Conservation (phyloP, 2,113 vertebrate genomes). For the Siniperca knerii region DNA sequence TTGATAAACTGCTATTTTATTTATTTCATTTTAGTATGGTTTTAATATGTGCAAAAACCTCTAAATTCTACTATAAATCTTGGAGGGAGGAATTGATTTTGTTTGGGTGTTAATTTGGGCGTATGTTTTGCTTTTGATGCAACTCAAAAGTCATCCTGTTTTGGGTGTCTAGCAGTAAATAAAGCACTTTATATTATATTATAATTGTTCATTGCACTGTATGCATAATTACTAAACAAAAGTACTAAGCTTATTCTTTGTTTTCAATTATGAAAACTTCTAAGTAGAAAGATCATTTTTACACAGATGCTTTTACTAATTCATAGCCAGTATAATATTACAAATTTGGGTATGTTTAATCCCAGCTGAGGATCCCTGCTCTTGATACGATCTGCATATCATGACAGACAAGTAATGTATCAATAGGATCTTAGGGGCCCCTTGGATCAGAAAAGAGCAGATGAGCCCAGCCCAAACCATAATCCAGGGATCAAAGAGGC, state of each 20-base stretch:
- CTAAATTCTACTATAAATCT: too few species aligned
- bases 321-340: slow-evolving; percentile 44
- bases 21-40: neutral
- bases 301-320: slow-evolving; percentile 23
- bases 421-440: slow-evolving; percentile 61
- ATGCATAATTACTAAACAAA: neutral
- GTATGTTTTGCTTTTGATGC: neutral
- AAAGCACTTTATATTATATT: neutral
- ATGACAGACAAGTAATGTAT: slow-evolving; percentile 61
- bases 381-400: slow-evolving; percentile 61
- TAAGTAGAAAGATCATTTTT: slow-evolving; percentile 11
- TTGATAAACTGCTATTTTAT: neutral
- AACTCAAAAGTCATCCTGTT: neutral
- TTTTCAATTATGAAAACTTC: slow-evolving; percentile 16
- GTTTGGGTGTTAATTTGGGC: neutral
- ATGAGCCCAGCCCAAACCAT: slow-evolving; percentile 61
- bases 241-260: neutral
- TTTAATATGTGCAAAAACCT: neutral
- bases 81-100: neutral
- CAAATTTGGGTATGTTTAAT: slow-evolving; percentile 50
- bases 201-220: neutral
- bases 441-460: slow-evolving; percentile 58
- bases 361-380: slow-evolving; percentile 27
- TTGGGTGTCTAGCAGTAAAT: neutral
- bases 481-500: slow-evolving; percentile 80